These are phyloP conservation scores for Liposcelis brunnea DNA, from an alignment of 2,888 invertebrate species.

Conservation along the genomic window DNA sequence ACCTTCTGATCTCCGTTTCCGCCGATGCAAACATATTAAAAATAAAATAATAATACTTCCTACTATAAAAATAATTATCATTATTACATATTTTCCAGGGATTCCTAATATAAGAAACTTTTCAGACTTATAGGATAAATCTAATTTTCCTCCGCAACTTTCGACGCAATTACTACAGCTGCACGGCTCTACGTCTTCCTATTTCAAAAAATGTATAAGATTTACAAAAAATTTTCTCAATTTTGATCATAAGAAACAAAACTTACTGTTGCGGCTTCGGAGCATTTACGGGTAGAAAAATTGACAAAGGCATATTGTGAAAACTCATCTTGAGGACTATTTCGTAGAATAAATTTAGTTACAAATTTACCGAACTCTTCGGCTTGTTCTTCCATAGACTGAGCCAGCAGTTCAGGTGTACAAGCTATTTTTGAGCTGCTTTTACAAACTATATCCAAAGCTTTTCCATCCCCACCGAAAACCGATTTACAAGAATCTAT, in stretches of 20 bases:
- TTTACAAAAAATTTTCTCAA: conserved; percentile 8
- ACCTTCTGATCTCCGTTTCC: conserved; percentile 28
- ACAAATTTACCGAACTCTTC: conserved; percentile 63
- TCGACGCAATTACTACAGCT: conserved; percentile 74
- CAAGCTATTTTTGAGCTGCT: conserved; percentile 57
- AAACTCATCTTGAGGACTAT: conserved; percentile 28
- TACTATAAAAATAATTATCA: conserved; percentile 55
- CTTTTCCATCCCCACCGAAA: conserved; percentile 58
- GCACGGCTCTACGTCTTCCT: conserved; percentile 48
- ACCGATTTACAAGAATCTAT: conserved; percentile 75
- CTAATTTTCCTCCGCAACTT: conserved; percentile 61
- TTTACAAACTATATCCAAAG: conserved; percentile 72
- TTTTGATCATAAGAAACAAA: background rate
- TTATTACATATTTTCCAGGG: conserved; percentile 61
- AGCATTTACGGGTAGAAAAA: conserved; percentile 46
- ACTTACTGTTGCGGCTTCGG: conserved; percentile 41
- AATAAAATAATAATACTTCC: conserved; percentile 55
- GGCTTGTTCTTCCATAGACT: conserved; percentile 22
- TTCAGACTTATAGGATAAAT: conserved; percentile 42
- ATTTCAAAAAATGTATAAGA: conserved; percentile 19
- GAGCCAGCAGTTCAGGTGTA: conserved; percentile 49
- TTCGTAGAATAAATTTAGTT: conserved; percentile 34
- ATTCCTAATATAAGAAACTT: conserved; percentile 52
- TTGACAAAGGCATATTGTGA: conserved; percentile 35
- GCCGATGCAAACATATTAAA: conserved; percentile 39